Conservation (phyloP, 2,113 vertebrate species). For the Macaca mulatta region DNA sequence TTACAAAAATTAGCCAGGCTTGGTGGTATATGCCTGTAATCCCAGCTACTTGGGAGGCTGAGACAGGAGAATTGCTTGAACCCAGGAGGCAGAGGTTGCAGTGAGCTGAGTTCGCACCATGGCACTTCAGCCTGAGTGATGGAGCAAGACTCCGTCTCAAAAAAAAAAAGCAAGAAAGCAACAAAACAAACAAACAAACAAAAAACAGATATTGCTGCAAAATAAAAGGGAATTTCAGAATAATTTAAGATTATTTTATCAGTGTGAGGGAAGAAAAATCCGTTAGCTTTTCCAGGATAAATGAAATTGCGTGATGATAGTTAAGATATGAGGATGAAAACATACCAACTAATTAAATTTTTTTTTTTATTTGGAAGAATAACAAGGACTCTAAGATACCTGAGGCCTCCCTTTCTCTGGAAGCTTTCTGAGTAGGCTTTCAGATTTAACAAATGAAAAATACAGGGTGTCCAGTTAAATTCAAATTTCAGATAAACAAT, state of each 20-base stretch:
- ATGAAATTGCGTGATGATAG: neutral
- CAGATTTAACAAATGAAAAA: constrained; percentile 31
- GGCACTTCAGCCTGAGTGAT: too few species aligned
- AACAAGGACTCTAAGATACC: neutral
- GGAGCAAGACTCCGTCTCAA: too few species aligned
- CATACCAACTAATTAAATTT: neutral
- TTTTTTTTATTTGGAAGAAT: constrained; percentile 4
- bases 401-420: neutral
- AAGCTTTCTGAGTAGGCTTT: neutral
- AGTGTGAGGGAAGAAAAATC: neutral
- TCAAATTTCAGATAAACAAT: constrained; percentile 47
- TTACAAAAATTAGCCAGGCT: too few species aligned
- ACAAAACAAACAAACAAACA: too few species aligned
- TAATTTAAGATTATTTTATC: constrained; percentile 32
- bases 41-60: too few species aligned
- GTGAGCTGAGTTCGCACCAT: too few species aligned
- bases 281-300: neutral
- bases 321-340: neutral
- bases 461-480: neutral
- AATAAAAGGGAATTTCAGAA: constrained; percentile 12
- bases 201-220: neutral
- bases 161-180: too few species aligned
- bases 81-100: too few species aligned
- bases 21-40: too few species aligned
- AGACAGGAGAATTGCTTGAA: too few species aligned